phyloP scores from a whole-genome alignment of 1,140 invertebrate genomes.

The Armadillidium nasatum region DNA sequence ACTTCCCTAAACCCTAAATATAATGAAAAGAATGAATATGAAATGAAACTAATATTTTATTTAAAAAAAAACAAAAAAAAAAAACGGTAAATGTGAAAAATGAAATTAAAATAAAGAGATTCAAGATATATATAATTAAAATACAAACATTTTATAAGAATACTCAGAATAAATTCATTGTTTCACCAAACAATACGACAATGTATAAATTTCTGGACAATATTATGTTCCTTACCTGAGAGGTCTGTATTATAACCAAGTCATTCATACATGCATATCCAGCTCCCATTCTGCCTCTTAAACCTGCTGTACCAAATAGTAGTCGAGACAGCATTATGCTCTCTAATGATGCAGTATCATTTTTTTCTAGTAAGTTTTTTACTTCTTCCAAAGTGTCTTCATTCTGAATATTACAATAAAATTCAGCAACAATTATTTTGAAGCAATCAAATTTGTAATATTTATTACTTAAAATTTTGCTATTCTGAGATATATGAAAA shows the following conservation, averaged over 20 bases:
- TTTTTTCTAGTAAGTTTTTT: conserved; percentile 10
- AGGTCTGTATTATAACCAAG: conserved; percentile 92
- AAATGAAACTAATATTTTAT: neutral
- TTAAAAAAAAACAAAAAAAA: neutral
- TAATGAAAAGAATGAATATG: neutral
- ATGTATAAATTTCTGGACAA: neutral
- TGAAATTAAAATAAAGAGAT: neutral
- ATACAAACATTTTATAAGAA: too few species aligned
- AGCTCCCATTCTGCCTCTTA: conserved; percentile 29
- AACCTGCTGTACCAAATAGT: conserved; percentile 28
- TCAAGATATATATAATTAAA: neutral
- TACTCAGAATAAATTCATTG: neutral
- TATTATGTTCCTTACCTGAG: conserved; percentile 51
- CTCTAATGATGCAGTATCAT: conserved; percentile 25
- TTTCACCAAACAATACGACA: neutral
- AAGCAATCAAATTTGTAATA: neutral
- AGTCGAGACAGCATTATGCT: conserved; percentile 30
- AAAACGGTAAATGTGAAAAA: neutral
- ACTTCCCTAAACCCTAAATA: conserved; percentile 72
- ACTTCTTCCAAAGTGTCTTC: conserved; percentile 33
- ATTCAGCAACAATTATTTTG: neutral
- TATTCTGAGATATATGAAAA: neutral
- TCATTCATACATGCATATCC: conserved; percentile 74
- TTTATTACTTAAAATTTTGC: neutral
- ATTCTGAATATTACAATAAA: conserved; percentile 28